Evolutionary conservation across 2,888 invertebrate genomes (phyloP), one percentile per base, ranked within the genome.

Genomic region (Gortyna flavago): DNA sequence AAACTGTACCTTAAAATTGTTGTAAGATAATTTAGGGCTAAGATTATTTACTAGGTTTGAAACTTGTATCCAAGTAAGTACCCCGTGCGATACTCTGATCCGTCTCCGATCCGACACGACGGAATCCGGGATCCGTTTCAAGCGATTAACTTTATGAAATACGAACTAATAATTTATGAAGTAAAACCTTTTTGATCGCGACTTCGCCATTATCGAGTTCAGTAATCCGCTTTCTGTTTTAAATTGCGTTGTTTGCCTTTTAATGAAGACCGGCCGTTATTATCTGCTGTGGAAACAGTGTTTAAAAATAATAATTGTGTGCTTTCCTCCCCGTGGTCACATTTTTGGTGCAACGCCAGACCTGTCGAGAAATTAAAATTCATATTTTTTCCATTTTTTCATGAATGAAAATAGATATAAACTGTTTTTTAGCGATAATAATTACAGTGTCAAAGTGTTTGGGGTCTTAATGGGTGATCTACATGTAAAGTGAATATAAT

Each of bases 151-250:
- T 89, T 90, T 87, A 88, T 89, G 89, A 90, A 91, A 90, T 84
- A 87, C 86, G 80, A 86, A 84, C 89, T 87, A 90, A 91, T 91
- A 88, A 91, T 92, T 91, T 90, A 90, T 90, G 89, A 87, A 87
- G 81, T 72, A 75, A 85, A 87, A 57, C 79, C 87, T 84, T 87
- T 88, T 88, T 85, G 83, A 85, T 86, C 88, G 81, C 68, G 79
- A 88, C 81, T 83, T 80, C 51, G 29, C 80, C 84, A 86, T 87
- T 87, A 88, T 81, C 75, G 85, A 80, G 85, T 79, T 77, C 73
- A 67, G 81, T 88, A 88, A 89, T 87, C 85, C 87, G 80, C 79
- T 86, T 86, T 80, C 66, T 76, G 85, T 77, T 87, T 84, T 81
- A 84, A 88, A 85, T 75, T 71, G 73, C 67, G 73, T 83, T 85